Percentiles rank a stretch among this genome's conserved stretches.
These are phyloP conservation scores for Medauroidea extradentata DNA, from an alignment of 1,140 invertebrate genomes.

Conservation along the genomic window DNA sequence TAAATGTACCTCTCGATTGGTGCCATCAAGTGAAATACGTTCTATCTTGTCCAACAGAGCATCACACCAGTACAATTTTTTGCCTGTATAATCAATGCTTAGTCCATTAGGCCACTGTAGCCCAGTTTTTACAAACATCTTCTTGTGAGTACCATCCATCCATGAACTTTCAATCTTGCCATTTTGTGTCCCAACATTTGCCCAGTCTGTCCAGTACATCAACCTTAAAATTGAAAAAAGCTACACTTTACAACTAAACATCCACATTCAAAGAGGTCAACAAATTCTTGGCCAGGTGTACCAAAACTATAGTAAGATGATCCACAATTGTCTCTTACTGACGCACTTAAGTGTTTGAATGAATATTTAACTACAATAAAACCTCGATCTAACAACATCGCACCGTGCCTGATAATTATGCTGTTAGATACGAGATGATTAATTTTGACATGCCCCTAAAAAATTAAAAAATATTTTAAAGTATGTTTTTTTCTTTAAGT, in stretches of 20 bases:
- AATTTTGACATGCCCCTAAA: no score
- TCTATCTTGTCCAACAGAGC: conserved; percentile 46
- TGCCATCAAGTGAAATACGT: conserved; percentile 45
- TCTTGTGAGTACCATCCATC: conserved; percentile 48
- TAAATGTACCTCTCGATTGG: conserved; percentile 38
- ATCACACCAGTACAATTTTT: conserved; percentile 55
- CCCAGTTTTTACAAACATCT: conserved; percentile 38
- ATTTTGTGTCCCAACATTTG: conserved; percentile 15
- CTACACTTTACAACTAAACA: background rate
- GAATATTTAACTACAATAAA: no score
- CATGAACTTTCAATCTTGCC: conserved; percentile 48
- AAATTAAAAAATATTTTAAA: no score
- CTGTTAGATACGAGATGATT: no score
- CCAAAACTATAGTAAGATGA: no score
- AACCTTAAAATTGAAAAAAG: conserved; percentile 22
- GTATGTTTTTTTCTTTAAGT: no score
- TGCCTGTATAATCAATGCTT: conserved; percentile 44
- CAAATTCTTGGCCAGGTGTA: no score
- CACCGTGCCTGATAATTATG: no score
- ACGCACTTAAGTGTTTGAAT: no score
- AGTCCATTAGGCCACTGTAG: conserved; percentile 55
- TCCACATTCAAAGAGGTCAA: no score
- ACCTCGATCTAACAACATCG: no score
- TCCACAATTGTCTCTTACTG: no score
- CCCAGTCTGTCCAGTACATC: conserved; percentile 53